A percentile compares a stretch with the other conserved stretches of the same genome.
phyloP scores from a whole-genome alignment of 2,888 invertebrate species.

The Agrenia bidenticulata region DNA sequence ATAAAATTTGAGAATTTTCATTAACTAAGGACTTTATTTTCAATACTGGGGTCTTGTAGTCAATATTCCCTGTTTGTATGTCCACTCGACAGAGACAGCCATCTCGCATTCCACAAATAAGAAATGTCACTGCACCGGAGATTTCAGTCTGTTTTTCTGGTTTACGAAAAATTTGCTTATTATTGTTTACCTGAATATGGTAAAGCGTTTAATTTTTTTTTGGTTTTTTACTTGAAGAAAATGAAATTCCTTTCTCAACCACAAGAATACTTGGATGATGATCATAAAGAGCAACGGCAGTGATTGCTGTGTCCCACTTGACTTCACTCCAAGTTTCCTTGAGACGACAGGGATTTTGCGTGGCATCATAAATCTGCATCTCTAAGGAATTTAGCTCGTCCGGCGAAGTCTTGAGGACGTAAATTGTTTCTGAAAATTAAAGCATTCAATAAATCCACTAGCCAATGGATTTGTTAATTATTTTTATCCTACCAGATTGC shows the following conservation, averaged over 20 bases:
- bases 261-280: conserved; percentile 39
- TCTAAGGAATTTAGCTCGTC: conserved; percentile 36
- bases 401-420: conserved; percentile 22
- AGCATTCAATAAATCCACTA: too few species aligned
- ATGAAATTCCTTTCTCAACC: conserved; percentile 39
- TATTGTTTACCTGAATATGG: neutral
- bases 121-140: conserved; percentile 32
- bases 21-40: conserved; percentile 4
- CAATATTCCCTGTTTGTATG: conserved; percentile 40
- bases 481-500: conserved; percentile 25
- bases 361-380: conserved; percentile 43
- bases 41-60: conserved; percentile 34
- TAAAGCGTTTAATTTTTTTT: neutral
- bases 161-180: neutral
- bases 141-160: conserved; percentile 22
- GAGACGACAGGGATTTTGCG: conserved; percentile 44
- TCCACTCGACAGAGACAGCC: conserved; percentile 44
- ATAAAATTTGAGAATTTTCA: too few species aligned
- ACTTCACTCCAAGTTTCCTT: conserved; percentile 45
- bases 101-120: conserved; percentile 47
- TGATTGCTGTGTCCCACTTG: conserved; percentile 41
- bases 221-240: conserved; percentile 25
- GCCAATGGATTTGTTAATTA: neutral
- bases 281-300: conserved; percentile 47
- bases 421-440: conserved; percentile 23